Base-by-base conservation (phyloP, 2,888 invertebrate species). In the Allolobophora icterica region DNA sequence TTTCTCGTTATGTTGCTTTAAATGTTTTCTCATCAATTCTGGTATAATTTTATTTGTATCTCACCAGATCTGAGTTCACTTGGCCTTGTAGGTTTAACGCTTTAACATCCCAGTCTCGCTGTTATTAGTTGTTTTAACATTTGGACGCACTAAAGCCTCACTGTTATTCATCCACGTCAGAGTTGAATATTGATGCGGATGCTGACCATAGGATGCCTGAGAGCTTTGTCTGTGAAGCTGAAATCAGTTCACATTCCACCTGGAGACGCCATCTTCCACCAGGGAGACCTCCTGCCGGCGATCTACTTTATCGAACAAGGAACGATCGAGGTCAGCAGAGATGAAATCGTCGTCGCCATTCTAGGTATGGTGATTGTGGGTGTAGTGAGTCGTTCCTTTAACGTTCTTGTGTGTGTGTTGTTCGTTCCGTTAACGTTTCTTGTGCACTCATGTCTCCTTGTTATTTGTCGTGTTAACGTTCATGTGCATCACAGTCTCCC, bases 211-310 rank as follows among this genome's bases (percentile, higher is more conserved):
- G 95, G 95, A 89, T 95, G 95, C 92, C 92, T 95, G 45, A 93
- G 95, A 92, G 94, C 94, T 42, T 93, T 95, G 92, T 94, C 95
- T 52, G 93, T 94, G 93, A 95, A 95, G 93, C 95, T 95, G 92
- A 95, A 94, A 92, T 94, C 95, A 17, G 95, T 95, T 19, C 95
- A 95, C 93, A 95, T 95, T 91, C 95, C 95, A 5, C 95, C 95
- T 45, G 95, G 95, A 0, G 95, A 95, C 92, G 95, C 95, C 0
- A 92, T 95, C 58, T 94, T 95, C 92, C 95, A 95, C 92, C 95
- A 95, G 52, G 95, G 95, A 13, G 95, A 95, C 92, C 94, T 95
- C 90, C 92, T 95, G 90, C 94, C 94, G 13, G 94, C 94, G 58
- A 94, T 95, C 34, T 95, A 95, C 92, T 95, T 95, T 93, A 94